phyloP scores from a whole-genome alignment of 1,140 invertebrate genomes.

The Drosophila tsacasi region DNA sequence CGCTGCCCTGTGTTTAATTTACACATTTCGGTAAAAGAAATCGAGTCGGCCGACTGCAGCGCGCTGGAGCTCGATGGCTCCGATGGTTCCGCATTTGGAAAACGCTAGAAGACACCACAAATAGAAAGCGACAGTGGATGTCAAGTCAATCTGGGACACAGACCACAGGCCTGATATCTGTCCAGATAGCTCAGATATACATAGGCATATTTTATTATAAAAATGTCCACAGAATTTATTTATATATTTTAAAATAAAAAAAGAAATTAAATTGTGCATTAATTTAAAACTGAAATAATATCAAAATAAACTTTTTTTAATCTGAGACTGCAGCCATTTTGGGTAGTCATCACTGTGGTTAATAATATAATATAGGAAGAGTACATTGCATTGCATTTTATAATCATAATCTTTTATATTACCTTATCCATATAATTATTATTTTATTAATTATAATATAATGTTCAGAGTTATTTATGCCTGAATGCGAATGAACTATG shows the following conservation, averaged over 20 bases:
- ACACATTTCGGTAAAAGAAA: conserved; percentile 78
- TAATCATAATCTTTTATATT: neutral
- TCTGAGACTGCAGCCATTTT: neutral
- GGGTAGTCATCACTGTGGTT: neutral
- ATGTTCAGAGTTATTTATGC: neutral
- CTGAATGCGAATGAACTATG: neutral
- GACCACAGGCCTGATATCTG: conserved; percentile 1
- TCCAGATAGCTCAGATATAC: neutral
- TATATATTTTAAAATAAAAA: neutral
- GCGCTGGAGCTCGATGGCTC: conserved; percentile 11
- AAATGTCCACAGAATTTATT: neutral
- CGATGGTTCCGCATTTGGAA: conserved; percentile 37
- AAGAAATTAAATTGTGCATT: neutral
- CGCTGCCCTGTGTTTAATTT: conserved; percentile 61
- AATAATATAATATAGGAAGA: too few species aligned
- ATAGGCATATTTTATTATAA: neutral
- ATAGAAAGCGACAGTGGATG: conserved; percentile 27
- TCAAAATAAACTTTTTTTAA: neutral
- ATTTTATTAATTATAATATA: too few species aligned
- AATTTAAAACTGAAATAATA: neutral
- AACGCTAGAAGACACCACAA: conserved; percentile 46
- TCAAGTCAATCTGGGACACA: conserved; percentile 32
- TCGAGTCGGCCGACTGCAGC: conserved; percentile 57
- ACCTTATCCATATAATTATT: too few species aligned
- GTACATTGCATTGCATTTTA: neutral